Conservation (phyloP, 1,140 invertebrate species). For the Drosophila persimilis region DNA sequence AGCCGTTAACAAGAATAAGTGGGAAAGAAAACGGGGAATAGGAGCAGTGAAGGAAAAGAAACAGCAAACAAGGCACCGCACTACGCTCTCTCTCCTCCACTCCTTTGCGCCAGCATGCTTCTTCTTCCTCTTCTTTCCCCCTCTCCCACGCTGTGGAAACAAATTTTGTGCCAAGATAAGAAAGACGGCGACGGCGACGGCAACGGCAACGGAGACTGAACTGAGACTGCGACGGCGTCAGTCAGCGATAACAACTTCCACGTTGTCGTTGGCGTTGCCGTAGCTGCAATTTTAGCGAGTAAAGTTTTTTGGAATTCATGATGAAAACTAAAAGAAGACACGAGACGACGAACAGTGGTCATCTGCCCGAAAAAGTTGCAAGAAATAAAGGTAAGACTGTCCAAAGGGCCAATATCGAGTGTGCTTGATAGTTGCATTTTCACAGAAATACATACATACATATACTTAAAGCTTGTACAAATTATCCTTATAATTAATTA, state of each 20-base stretch:
- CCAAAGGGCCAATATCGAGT: too few relatives aligned
- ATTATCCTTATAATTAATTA: too few relatives aligned
- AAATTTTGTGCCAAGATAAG: slow-evolving; percentile 81
- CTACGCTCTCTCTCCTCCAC: neutral
- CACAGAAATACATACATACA: too few relatives aligned
- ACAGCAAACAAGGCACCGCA: slow-evolving; percentile 16
- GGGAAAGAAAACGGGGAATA: slow-evolving; percentile 46
- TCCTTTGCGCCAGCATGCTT: slow-evolving; percentile 10
- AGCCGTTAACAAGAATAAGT: slow-evolving; percentile 74
- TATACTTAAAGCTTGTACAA: too few relatives aligned
- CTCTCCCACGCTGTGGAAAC: slow-evolving; percentile 54
- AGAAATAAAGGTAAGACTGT: too few relatives aligned
- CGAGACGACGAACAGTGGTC: slow-evolving; percentile 18
- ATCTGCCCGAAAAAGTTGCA: too few relatives aligned
- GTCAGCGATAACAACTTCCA: slow-evolving; percentile 57
- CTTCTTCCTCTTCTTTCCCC: neutral
- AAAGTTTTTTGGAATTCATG: slow-evolving; percentile 75
- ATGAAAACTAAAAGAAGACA: slow-evolving; percentile 77
- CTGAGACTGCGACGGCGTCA: slow-evolving; percentile 33
- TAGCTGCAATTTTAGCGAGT: slow-evolving; percentile 65
- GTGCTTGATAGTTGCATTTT: too few relatives aligned
- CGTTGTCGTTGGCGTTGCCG: slow-evolving; percentile 36
- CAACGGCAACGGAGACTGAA: slow-evolving; percentile 46
- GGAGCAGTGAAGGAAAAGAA: slow-evolving; percentile 8
- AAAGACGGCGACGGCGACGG: slow-evolving; percentile 30